Base-by-base conservation (phyloP, 2,888 invertebrate species). In the Pinctada fucata region DNA sequence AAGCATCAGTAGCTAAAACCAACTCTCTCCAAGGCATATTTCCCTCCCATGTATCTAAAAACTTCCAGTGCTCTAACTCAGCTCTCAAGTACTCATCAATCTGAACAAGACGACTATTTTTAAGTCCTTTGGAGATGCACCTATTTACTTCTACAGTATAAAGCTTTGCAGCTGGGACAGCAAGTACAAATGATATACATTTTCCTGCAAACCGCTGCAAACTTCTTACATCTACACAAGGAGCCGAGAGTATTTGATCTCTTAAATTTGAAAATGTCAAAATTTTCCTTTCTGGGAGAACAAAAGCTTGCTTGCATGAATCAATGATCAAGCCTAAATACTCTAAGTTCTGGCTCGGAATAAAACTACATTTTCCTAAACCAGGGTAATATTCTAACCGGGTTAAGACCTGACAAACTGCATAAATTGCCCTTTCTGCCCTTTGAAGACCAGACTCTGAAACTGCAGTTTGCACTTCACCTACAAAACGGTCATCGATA, bases 401-500 rank as follows among this genome's bases (percentile, higher is more conserved):
- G 10, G 72, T 63, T 16, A 72, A 16, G 3, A 72, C n/a, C 8
- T 63, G 16, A 67, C 67, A 67, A 67, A 64, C 63, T 47, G 63
- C 45, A 72, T 50, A 72, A 52, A 48, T 3, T 31, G 51, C 63
- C 10, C 16, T 16, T 13, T 47, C 45, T 16, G 48, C 52, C 58
- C n/a, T 31, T 8, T 13, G 6, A 50, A 3, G 4, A 52, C 47
- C 64, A 31, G 31, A 31, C 31, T 31, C 51, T 49, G 13, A 3
- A 8, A 48, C n/a, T 31, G 31, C 31, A 31, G 31, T 31, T 31
- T 49, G 10, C 3, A 50, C 45, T 13, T 49, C 50, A 51, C 16
- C n/a, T 6, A 49, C 13, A 47, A 75, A 51, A 8, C 75, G 16
- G 45, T 75, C 75, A 75, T 75, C 75, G 47, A 75, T 69, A 52